Base-by-base conservation (phyloP, 2,888 invertebrate species). In the Ethmia dodecea region DNA sequence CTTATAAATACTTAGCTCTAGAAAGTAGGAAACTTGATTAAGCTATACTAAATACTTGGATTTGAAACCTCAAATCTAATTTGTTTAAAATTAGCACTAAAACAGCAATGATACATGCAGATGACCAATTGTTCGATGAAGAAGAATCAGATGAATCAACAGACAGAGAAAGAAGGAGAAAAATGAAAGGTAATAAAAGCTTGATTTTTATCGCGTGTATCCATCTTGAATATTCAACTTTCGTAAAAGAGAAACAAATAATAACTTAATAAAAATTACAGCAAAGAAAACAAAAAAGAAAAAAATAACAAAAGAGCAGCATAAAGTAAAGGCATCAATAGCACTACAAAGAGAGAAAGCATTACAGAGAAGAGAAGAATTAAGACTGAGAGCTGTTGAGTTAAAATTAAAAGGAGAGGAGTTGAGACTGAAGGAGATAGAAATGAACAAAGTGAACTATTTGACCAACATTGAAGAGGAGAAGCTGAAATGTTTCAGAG, bases 361-460 rank as follows among this genome's bases (percentile, higher is more conserved):
- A 12, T 52, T 56, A 16, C 67, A 67, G 33, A 67, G 53, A 35
- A 53, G 37, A 37, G 67, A 67, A 37, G 68, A 67, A 33, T 38
- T 67, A 43, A 53, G 67, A 43, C 43, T 67, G 26, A 52, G 50
- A 46, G 67, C 67, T 9, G 34, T 67, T 16, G 67, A 67, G 32
- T 37, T 67, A 27, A 67, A 67, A 18, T 37, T 67, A 1, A 67
- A 63, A 49, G 63, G 60, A 45, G 66, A 67, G 26, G 67, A 67
- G 28, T 45, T 67, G 34, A 56, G 51, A 47, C 36, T 66, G 34
- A 63, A 66, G 32, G 68, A 67, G 41, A 50, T 54, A 4, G 68
- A 67, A 37, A 67, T 67, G 59, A 62, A 60, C 27, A 67, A 67
- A 51, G 59, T 67, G 3, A 67, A 65, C 16, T 59, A 63, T 40